A percentile compares a stretch with the other conserved stretches of the same genome.
Conservation (phyloP, 2,888 invertebrate species). For the Lycocerus yunnanus region DNA sequence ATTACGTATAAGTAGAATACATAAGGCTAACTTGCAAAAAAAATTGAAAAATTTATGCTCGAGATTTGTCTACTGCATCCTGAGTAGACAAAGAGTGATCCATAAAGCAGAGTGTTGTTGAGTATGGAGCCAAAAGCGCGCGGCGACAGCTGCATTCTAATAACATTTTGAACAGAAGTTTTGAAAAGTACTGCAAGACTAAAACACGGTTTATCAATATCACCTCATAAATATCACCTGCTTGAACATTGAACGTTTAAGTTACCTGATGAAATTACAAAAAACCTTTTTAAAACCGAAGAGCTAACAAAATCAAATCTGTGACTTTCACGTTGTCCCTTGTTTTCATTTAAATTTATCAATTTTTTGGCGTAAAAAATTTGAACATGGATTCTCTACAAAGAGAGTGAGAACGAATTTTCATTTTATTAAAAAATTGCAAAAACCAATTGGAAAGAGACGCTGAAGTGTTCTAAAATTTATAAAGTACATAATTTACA, state of each 20-base stretch:
- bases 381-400: not conserved
- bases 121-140: not conserved
- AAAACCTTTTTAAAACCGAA: not conserved
- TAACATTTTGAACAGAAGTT: not conserved
- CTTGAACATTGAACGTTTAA: not conserved
- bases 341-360: not conserved
- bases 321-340: not conserved
- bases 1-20: not conserved
- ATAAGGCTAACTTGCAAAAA: not conserved
- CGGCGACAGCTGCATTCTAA: not conserved
- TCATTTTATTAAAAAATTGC: not conserved
- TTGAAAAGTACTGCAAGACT: not conserved
- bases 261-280: not conserved
- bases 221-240: not conserved
- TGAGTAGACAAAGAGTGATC: not conserved
- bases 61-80: not conserved
- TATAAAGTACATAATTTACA: not conserved
- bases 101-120: not conserved
- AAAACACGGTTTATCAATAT: not conserved
- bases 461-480: not conserved
- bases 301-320: not conserved
- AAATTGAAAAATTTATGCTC: not conserved
- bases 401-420: not conserved
- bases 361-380: not conserved
- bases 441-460: not conserved